Conservation (phyloP, 2,888 invertebrate species). For the Bedellia somnulentella region DNA sequence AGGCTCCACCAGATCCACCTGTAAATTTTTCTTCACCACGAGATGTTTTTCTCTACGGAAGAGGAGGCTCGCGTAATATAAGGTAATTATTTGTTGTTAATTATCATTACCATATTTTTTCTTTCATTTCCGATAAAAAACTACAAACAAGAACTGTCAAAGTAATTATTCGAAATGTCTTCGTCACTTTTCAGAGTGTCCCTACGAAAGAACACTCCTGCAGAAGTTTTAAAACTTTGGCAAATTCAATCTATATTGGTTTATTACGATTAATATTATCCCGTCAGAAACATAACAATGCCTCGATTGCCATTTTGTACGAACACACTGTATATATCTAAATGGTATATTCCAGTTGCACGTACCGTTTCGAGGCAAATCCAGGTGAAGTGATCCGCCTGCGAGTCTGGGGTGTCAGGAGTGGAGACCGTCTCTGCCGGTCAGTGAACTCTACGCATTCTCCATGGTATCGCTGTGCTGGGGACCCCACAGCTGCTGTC, state of each 20-base stretch:
- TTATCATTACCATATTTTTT: no score
- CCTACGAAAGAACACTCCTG: no score
- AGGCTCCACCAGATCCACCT: constrained; percentile 64
- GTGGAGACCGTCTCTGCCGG: constrained; percentile 61
- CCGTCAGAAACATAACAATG: no score
- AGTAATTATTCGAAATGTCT: no score
- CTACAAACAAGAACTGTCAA: no score
- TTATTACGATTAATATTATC: no score
- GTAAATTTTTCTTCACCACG: constrained; percentile 77
- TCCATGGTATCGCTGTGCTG: constrained; percentile 70
- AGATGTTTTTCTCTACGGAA: constrained; percentile 83
- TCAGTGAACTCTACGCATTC: constrained; percentile 67
- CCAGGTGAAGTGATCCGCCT: constrained; percentile 79
- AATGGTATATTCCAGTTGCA: constrained; percentile 73
- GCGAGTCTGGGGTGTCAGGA: constrained; percentile 72
- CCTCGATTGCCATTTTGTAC: no score
- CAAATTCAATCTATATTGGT: no score
- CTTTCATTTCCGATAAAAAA: no score
- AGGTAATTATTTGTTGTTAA: constrained; percentile 51
- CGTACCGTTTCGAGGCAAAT: constrained; percentile 85
- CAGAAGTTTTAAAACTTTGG: no score
- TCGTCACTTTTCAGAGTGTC: no score
- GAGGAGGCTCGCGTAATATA: constrained; percentile 80
- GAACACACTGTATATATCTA: no score
- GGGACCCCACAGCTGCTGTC: constrained; percentile 69